Conservation (phyloP, 2,113 vertebrate genomes). For the Brachypteracias leptosomus region DNA sequence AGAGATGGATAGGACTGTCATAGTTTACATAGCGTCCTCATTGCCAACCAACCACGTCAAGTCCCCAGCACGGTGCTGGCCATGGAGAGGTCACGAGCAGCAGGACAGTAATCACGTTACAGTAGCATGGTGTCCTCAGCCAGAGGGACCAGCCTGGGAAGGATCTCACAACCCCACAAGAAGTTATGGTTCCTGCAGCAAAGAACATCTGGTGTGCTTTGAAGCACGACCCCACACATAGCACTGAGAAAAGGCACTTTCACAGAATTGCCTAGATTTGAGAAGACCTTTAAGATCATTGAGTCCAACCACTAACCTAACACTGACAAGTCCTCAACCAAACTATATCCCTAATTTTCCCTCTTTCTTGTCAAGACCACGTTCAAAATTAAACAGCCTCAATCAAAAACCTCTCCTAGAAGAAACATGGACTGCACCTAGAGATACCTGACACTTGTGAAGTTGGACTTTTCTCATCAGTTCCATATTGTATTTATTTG, state of each 20-base stretch:
- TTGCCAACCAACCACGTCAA: not conserved
- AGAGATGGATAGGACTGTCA: not conserved
- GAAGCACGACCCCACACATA: fast-evolving
- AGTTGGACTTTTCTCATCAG: not conserved
- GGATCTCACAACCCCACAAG: not conserved
- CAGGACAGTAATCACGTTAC: not conserved
- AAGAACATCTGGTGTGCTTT: fast-evolving
- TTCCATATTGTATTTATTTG: not conserved
- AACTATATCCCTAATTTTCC: too few species aligned
- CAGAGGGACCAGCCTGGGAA: not conserved
- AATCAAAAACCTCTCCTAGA: not conserved
- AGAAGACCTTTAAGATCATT: too few species aligned
- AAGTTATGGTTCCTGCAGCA: fast-evolving
- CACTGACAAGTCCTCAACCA: too few species aligned
- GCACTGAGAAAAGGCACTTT: not conserved
- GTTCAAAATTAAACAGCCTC: not conserved
- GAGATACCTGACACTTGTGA: not conserved
- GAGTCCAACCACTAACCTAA: too few species aligned
- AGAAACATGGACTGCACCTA: not conserved
- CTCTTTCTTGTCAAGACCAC: not conserved
- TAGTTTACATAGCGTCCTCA: conserved; percentile 32
- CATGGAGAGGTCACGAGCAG: not conserved
- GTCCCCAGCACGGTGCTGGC: fast-evolving
- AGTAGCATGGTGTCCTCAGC: not conserved
- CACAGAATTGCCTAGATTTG: not conserved